Evolutionary conservation across 2,797 vertebrate genomes (phyloP), one percentile per base, ranked within the genome.

Genomic region (Leptoclinus maculatus): DNA sequence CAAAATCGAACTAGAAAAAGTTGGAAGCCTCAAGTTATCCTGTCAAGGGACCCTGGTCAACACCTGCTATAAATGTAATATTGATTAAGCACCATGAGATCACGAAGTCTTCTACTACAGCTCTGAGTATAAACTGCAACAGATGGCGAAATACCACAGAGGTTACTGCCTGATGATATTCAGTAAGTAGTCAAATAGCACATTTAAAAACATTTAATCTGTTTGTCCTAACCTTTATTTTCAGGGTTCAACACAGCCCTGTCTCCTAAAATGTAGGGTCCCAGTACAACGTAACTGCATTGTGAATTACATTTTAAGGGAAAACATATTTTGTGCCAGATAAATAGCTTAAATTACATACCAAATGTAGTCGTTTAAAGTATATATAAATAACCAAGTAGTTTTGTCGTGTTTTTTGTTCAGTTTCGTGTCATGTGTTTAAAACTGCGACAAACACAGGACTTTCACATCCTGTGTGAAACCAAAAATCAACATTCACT

Each of bases 51-150:
- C 1, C 10, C 36, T 25, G 74, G 19, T 39, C 51, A 59, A 56
- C 82, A 71, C 47, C 49, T 68, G 67, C 41, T 59, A 76, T 36
- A 47, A 9, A 68, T 74, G 71, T 41, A 13, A 59, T 2, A 56
- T 5, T 69, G 39, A 71, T 54, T 63, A n/a, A 54, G 11, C 0
- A 25, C 5, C 8, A 29, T 45, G 57, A 85, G 23, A 71, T 69
- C 51, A 57, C 5, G 0, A 34, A 54, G 25, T 25, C 23, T 59
- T 9, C 12, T 59, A 47, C 49, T 47, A 41, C 49, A 45, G n/a
- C 17, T 57, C 19, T 74, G 5, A 53, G 14, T 49, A 47, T 71
- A 58, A 79, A 21, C 27, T 65, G 29, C 5, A 68, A 54, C 69
- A 85, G 60, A 83, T 70, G 66, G 38, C 17, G 3, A 66, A 16